Conservation (phyloP, 2,113 vertebrate species). For the human (Homo sapiens) region DNA sequence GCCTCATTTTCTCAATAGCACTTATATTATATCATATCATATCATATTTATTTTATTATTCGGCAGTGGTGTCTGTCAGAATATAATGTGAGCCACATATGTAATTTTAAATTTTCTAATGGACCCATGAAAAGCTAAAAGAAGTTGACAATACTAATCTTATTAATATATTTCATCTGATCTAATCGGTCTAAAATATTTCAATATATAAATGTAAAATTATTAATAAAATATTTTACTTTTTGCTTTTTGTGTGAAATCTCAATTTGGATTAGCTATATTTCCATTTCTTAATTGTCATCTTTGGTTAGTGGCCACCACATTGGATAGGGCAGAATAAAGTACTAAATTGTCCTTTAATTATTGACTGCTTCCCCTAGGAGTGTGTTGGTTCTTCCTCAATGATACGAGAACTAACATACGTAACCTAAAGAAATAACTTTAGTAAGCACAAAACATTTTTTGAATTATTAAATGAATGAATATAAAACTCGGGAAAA, state of each 20-base stretch:
- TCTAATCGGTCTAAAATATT: neutral
- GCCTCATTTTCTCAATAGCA: neutral
- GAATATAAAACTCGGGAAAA: neutral
- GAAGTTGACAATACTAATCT: neutral
- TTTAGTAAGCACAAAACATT: neutral
- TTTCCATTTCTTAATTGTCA: neutral
- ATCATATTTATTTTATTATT: too few species aligned
- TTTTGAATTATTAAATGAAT: neutral
- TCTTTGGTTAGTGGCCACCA: neutral
- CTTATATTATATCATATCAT: too few species aligned
- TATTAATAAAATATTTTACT: neutral
- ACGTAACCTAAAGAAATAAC: neutral
- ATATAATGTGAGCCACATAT: too few species aligned
- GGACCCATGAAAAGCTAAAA: neutral
- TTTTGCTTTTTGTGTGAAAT: too few species aligned
- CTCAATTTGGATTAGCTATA: neutral
- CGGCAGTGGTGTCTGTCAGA: too few species aligned
- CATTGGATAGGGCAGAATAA: neutral
- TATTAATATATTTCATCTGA: neutral
- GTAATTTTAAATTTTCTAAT: neutral
- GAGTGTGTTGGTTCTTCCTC: too few species aligned
- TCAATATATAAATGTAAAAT: too few species aligned
- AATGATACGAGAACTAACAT: too few species aligned
- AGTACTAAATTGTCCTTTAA: neutral
- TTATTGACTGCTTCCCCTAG: neutral